Evolutionary conservation across 2,113 vertebrate species (phyloP).

Genomic region (Pygoscelis antarcticus): DNA sequence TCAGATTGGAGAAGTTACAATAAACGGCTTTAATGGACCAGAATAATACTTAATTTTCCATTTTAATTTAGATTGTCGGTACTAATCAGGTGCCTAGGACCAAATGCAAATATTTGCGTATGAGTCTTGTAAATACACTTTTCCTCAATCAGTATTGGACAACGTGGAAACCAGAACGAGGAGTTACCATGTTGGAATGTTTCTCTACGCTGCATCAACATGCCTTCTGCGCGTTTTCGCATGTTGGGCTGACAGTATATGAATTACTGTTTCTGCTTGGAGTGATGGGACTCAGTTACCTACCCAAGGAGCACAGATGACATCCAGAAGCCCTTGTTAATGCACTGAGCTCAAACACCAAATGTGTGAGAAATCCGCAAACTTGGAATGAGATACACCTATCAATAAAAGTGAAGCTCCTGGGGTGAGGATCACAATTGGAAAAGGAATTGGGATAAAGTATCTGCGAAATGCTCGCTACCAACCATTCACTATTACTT

Average conservation of each 20-base stretch:
- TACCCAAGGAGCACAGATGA: neutral
- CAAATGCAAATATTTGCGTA: constrained; percentile 29
- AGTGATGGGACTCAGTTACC: neutral
- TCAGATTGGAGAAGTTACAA: neutral
- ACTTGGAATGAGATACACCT: neutral
- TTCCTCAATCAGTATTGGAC: neutral
- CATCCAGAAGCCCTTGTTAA: neutral
- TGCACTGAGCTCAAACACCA: neutral
- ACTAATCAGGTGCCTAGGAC: constrained; percentile 50
- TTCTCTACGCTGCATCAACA: neutral
- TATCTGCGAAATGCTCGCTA: neutral
- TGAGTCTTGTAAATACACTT: neutral
- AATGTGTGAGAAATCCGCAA: neutral
- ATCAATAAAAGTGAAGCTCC: neutral
- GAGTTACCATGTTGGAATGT: neutral
- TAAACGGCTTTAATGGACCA: constrained; percentile 5
- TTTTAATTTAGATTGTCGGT: neutral
- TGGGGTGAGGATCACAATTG: neutral
- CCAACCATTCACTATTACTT: neutral
- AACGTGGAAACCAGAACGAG: neutral
- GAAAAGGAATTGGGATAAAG: constrained; percentile 2
- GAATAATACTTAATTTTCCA: neutral
- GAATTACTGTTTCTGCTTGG: neutral
- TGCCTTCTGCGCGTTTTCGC: neutral
- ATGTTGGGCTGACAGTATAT: neutral